phyloP scores from a whole-genome alignment of 2,797 vertebrate species.

The Melanotaenia parkinsoni region DNA sequence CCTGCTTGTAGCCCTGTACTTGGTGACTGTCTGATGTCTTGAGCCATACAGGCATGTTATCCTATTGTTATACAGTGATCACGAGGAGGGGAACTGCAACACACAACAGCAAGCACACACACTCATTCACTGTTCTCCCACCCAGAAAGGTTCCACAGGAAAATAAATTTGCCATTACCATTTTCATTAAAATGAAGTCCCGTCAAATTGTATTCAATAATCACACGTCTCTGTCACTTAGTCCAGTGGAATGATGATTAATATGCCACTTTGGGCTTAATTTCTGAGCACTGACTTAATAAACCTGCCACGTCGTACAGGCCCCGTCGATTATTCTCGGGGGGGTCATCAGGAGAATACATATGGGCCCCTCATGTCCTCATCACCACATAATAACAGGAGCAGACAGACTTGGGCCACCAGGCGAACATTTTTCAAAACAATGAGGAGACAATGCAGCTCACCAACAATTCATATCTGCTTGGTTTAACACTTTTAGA shows the following conservation, averaged over 20 bases:
- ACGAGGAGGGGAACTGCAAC: constrained; percentile 15
- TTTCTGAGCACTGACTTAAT: constrained; percentile 76
- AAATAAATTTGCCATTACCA: constrained; percentile 64
- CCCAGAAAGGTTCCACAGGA: constrained; percentile 38
- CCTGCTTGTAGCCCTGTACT: neutral
- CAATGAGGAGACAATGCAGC: neutral
- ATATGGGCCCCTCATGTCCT: constrained; percentile 52
- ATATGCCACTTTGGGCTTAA: constrained; percentile 75
- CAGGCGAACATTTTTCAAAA: constrained; percentile 19
- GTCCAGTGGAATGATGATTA: constrained; percentile 74
- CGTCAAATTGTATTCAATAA: constrained; percentile 63
- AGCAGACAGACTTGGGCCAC: constrained; percentile 16
- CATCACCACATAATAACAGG: constrained; percentile 36
- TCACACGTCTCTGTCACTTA: constrained; percentile 69
- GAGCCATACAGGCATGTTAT: constrained; percentile 12
- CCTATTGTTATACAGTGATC: constrained; percentile 16
- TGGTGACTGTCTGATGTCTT: neutral
- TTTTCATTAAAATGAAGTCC: constrained; percentile 58
- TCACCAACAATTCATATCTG: constrained; percentile 6
- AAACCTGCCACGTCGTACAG: constrained; percentile 65
- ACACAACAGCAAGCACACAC: neutral
- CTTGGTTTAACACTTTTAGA: too few species aligned
- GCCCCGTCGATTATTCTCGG: constrained; percentile 64
- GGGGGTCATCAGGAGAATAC: constrained; percentile 59
- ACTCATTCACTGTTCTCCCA: constrained; percentile 18